Evolutionary conservation across 2,113 vertebrate species (phyloP).

Genomic region (Corynorhinus townsendii): DNA sequence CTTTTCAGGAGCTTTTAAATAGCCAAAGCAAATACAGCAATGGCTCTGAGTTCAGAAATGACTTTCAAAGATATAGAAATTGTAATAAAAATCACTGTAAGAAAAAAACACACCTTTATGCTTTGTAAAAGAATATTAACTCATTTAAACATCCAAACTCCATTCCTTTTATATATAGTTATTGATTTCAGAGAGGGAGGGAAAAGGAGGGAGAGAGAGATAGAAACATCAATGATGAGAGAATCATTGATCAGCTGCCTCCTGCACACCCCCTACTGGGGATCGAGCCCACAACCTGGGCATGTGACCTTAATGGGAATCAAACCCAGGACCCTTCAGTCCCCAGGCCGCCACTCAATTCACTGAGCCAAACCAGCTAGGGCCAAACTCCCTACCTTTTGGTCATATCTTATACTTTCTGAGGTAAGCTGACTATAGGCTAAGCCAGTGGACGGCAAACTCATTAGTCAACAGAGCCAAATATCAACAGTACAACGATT

Average conservation of each 20-base stretch:
- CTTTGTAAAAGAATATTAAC: background rate
- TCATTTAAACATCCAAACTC: background rate
- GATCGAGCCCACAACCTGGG: too few relatives aligned
- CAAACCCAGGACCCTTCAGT: too few relatives aligned
- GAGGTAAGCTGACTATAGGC: background rate
- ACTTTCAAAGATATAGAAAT: constrained; percentile 21
- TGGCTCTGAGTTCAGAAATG: background rate
- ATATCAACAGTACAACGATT: too few relatives aligned
- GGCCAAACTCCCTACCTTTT: background rate
- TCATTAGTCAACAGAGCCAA: too few relatives aligned
- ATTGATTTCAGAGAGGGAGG: too few relatives aligned
- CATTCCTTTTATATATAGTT: background rate
- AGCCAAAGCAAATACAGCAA: constrained; percentile 5
- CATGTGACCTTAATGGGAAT: too few relatives aligned
- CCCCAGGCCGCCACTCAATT: too few relatives aligned
- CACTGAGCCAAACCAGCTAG: too few relatives aligned
- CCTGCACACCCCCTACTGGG: too few relatives aligned
- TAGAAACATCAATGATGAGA: too few relatives aligned
- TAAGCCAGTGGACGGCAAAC: background rate
- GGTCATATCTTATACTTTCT: background rate
- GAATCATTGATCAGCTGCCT: too few relatives aligned
- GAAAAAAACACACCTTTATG: background rate
- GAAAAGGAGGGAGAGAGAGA: too few relatives aligned
- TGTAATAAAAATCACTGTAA: background rate
- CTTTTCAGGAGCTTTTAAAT: constrained; percentile 29